These are phyloP conservation scores for Cervus canadensis DNA, from an alignment of 2,113 vertebrate species.

Conservation along the genomic window DNA sequence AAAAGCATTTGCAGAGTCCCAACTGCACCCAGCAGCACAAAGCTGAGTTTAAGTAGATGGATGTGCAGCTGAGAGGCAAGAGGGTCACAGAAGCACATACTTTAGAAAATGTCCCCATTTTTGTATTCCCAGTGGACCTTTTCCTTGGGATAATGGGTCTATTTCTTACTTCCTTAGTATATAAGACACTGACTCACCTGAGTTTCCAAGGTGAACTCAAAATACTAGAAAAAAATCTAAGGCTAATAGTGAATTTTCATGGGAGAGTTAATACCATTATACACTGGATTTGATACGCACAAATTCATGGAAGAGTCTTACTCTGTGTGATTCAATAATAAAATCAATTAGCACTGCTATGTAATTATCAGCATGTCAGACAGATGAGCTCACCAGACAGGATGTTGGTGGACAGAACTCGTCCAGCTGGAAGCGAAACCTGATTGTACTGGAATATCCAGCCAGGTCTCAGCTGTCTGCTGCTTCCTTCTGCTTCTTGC, in stretches of 20 bases:
- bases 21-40: not conserved
- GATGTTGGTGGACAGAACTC: not conserved
- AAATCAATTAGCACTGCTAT: not conserved
- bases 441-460: not conserved
- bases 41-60: not conserved
- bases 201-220: slow-evolving; percentile 1
- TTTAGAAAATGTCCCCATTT: not conserved
- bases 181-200: not conserved
- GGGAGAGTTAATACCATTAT: not conserved
- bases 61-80: not conserved
- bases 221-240: not conserved
- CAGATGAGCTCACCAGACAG: not conserved
- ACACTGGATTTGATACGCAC: not conserved
- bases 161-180: not conserved
- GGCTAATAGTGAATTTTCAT: not conserved
- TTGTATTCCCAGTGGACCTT: not conserved
- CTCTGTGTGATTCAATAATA: not conserved
- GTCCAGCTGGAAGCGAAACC: not conserved
- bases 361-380: not conserved
- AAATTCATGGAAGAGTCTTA: not conserved
- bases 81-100: not conserved
- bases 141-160: not conserved
- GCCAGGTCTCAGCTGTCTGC: not conserved
- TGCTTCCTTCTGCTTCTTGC: not conserved
- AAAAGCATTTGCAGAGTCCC: not conserved